Percentiles rank a stretch among this genome's conserved stretches.
These are phyloP conservation scores for Parnassius glacialis DNA, from an alignment of 2,888 invertebrate genomes.

Conservation along the genomic window DNA sequence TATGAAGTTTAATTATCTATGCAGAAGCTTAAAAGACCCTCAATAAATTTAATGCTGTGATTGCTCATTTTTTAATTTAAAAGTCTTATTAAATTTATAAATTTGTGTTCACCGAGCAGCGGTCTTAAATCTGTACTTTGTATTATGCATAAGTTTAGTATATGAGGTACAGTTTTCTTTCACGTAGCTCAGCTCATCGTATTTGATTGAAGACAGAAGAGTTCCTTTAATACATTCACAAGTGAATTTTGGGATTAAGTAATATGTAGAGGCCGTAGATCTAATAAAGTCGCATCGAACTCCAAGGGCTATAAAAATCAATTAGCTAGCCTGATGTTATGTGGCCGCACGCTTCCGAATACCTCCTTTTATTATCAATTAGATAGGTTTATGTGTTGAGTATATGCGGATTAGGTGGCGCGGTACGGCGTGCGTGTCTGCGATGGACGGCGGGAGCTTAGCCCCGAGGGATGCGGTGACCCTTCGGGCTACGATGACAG, in stretches of 20 bases:
- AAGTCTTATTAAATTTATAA: neutral
- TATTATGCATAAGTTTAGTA: neutral
- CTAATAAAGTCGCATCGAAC: constrained; percentile 66
- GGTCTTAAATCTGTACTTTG: neutral
- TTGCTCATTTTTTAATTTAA: neutral
- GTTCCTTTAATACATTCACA: constrained; percentile 17
- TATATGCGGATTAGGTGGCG: constrained; percentile 72
- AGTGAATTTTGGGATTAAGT: constrained; percentile 58
- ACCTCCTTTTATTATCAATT: constrained; percentile 77
- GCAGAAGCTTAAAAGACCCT: too few species aligned
- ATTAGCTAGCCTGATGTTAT: constrained; percentile 65
- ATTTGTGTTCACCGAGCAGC: neutral
- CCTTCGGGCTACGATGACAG: constrained; percentile 73
- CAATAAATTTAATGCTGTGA: neutral
- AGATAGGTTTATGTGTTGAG: constrained; percentile 78
- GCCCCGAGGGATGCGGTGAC: constrained; percentile 70
- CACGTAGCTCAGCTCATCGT: constrained; percentile 33
- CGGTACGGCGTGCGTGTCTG: constrained; percentile 72
- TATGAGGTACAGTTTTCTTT: constrained; percentile 1
- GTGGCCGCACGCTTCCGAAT: constrained; percentile 74
- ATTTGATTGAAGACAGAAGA: constrained; percentile 26
- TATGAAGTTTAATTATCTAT: neutral
- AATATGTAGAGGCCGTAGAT: constrained; percentile 66
- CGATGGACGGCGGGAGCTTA: constrained; percentile 65
- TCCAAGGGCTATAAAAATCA: constrained; percentile 73